Base-by-base conservation (phyloP, 1,140 invertebrate species). In the Drosophila sucinea region DNA sequence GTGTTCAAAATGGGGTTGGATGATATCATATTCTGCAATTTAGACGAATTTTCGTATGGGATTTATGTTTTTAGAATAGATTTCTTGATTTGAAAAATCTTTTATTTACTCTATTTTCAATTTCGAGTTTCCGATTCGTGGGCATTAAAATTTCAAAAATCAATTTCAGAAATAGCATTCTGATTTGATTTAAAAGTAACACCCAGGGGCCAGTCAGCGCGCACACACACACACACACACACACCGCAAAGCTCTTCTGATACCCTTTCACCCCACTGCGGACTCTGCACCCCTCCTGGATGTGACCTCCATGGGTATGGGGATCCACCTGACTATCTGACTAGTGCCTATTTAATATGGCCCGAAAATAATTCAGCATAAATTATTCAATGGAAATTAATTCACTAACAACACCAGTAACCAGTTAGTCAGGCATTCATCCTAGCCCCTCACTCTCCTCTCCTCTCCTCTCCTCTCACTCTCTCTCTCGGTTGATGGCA, bases 311-410 rank as follows among this genome's bases (percentile, higher is more conserved):
- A 38, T 35, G 32, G 23, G 23, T 40, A 7, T 32, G 29, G 17
- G 30, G 30, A 33, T 67, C 38, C 55, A 56, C n/a, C 58, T 54
- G 57, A 51, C 23, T 30, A 60, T 27, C 67, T 11, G 41, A 35
- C 54, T 41, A 51, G 77, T 54, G 66, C 76, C 71, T 55, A 78
- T 78, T 78, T 78, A 78, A 78, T 78, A 78, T 63, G 75, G 44
- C 69, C 77, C 44, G 44, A 79, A 90, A 89, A 89, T 89, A 89
- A 89, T 89, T 91, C 87, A 73, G 73, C 89, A 90, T 90, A 73
- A 90, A 90, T 90, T 89, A 90, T 90, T 87, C 87, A 90, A 57
- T 84, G 73, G 84, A 90, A 90, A 90, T 90, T 90, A 90, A 90
- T 90, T 90, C 85, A 90, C 86, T 90, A 81, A 90, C 84, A 90